Conservation (phyloP, 2,797 vertebrate genomes). For the Pseudomugil tenellus region DNA sequence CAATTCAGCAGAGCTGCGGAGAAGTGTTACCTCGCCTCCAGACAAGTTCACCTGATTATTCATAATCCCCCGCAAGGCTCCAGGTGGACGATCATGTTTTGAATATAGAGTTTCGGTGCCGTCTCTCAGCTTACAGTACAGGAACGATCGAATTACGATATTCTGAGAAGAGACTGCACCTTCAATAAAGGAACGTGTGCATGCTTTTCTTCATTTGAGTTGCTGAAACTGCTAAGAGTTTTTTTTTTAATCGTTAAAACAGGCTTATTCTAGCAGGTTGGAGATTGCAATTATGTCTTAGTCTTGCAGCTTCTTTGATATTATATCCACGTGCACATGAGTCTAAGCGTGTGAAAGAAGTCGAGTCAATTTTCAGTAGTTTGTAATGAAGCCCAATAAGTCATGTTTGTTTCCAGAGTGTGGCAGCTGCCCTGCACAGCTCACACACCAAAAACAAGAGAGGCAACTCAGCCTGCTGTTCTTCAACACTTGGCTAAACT, state of each 20-base stretch:
- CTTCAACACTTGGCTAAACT: constrained; percentile 40
- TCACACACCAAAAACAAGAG: constrained; percentile 40
- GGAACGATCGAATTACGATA: constrained; percentile 52
- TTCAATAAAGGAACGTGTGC: constrained; percentile 24
- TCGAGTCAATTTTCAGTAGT: constrained; percentile 59
- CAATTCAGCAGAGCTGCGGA: constrained; percentile 1
- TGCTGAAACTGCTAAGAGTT: neutral
- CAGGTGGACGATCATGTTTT: constrained; percentile 30
- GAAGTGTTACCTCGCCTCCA: constrained; percentile 10
- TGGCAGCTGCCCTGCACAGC: constrained; percentile 35
- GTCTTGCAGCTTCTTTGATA: constrained; percentile 11
- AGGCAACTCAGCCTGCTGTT: constrained; percentile 17
- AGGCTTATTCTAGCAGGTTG: neutral
- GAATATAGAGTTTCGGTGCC: constrained; percentile 56
- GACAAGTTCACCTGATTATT: constrained; percentile 42
- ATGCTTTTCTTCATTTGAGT: constrained; percentile 10
- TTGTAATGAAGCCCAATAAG: constrained; percentile 71
- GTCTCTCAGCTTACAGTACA: constrained; percentile 43
- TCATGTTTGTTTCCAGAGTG: constrained; percentile 66
- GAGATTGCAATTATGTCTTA: constrained; percentile 5
- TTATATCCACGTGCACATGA: neutral
- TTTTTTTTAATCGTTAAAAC: neutral
- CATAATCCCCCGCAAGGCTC: constrained; percentile 47
- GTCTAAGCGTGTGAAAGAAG: constrained; percentile 3
- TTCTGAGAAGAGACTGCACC: constrained; percentile 24